Conservation (phyloP, 2,113 vertebrate species). For the Epinephelus fuscoguttatus region DNA sequence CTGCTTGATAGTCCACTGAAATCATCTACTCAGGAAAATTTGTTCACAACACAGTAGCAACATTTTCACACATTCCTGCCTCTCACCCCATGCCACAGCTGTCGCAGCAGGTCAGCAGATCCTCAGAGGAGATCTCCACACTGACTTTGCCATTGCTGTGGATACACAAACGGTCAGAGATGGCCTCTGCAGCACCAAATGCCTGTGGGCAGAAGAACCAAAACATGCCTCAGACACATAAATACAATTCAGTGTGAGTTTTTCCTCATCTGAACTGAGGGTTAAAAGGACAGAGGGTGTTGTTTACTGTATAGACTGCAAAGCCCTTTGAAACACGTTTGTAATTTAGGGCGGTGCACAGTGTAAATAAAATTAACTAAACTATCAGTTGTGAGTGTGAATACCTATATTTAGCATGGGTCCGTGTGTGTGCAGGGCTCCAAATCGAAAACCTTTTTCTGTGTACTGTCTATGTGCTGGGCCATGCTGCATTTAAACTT, state of each 20-base stretch:
- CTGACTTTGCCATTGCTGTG: constrained; percentile 88
- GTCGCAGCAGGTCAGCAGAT: constrained; percentile 91
- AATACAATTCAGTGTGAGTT: background rate
- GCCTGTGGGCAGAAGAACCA: constrained; percentile 82
- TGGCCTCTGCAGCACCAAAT: constrained; percentile 93
- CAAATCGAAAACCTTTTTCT: too few relatives aligned
- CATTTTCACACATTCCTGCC: background rate
- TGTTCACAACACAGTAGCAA: background rate
- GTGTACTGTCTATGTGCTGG: too few relatives aligned
- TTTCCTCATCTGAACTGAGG: background rate
- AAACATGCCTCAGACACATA: background rate
- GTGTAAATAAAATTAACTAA: background rate
- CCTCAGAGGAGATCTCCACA: constrained; percentile 93
- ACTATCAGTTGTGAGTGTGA: too few relatives aligned
- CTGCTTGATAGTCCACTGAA: background rate
- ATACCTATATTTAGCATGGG: too few relatives aligned
- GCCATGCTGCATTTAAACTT: too few relatives aligned
- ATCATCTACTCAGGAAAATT: background rate
- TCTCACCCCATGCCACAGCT: constrained; percentile 84
- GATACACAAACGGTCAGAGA: constrained; percentile 94
- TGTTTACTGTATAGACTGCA: background rate
- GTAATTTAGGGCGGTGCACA: background rate
- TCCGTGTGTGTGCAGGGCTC: too few relatives aligned
- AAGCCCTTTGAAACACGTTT: background rate
- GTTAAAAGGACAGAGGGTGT: background rate